Percentiles rank a stretch among this genome's conserved stretches.
These are phyloP conservation scores for Formica selysi DNA, from an alignment of 1,140 invertebrate genomes.

Conservation along the genomic window DNA sequence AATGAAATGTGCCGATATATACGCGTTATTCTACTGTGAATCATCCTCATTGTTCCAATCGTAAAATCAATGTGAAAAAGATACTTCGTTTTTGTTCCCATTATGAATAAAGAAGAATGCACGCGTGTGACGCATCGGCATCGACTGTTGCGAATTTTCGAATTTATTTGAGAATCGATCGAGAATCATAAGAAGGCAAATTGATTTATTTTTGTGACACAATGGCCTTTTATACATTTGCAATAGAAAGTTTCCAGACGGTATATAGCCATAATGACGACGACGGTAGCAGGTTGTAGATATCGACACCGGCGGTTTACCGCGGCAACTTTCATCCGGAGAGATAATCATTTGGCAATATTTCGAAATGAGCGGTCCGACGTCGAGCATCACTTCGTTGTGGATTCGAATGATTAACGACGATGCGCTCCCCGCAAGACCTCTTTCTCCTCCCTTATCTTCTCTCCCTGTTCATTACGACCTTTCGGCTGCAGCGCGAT, in stretches of 20 bases:
- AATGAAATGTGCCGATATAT: not conserved
- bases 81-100: conserved; percentile 4
- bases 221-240: not conserved
- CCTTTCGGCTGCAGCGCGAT: conserved; percentile 35
- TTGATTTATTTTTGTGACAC: not conserved
- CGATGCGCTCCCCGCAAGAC: not conserved
- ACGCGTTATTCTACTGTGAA: conserved; percentile 17
- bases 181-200: not conserved
- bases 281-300: conserved; percentile 39
- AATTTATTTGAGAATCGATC: not conserved
- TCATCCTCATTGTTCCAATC: conserved; percentile 36
- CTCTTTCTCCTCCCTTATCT: not conserved
- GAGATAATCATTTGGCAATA: conserved; percentile 61
- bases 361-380: conserved; percentile 67
- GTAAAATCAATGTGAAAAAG: conserved; percentile 30
- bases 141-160: not conserved
- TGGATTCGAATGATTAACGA: conserved; percentile 57
- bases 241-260: conserved; percentile 61
- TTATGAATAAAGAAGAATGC: conserved; percentile 13
- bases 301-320: conserved; percentile 58
- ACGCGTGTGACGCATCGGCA: not conserved
- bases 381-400: conserved; percentile 30
- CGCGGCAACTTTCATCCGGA: conserved; percentile 67
- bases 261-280: not conserved
- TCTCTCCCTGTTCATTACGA: conserved; percentile 17